Evolutionary conservation across 2,888 invertebrate genomes (phyloP).

Genomic region (Cinara cedri): DNA sequence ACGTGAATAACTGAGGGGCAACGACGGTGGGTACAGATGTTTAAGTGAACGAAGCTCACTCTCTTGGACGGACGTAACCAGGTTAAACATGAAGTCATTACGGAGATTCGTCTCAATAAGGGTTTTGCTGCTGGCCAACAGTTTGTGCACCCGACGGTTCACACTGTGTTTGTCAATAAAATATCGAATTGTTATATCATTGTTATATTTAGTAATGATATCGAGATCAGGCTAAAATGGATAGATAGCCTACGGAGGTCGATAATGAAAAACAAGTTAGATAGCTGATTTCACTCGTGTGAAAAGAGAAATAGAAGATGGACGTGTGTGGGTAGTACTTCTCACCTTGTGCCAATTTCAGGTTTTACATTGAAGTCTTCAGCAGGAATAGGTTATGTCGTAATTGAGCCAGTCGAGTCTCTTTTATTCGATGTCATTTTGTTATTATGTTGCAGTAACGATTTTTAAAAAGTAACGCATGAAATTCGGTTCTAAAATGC

Average conservation of each 20-base stretch:
- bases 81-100: conserved; percentile 67
- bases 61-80: conserved; percentile 65
- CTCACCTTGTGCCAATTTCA: conserved; percentile 59
- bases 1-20: conserved; percentile 64
- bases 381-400: conserved; percentile 67
- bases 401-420: conserved; percentile 64
- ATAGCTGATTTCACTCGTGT: no score
- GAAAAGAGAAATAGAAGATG: no score
- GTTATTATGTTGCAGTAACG: neutral
- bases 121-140: conserved; percentile 64
- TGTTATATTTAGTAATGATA: no score
- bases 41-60: conserved; percentile 66
- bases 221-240: no score
- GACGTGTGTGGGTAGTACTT: neutral
- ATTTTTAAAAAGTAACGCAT: neutral
- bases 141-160: conserved; percentile 66
- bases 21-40: conserved; percentile 64
- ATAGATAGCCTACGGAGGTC: neutral
- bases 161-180: conserved; percentile 64
- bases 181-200: no score
- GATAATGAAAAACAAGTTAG: neutral
- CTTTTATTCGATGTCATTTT: conserved; percentile 6
- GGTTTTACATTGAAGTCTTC: conserved; percentile 64
- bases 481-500: neutral
- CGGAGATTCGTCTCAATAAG: conserved; percentile 66